phyloP scores from a whole-genome alignment of 1,140 invertebrate species.

The Metaphire vulgaris region DNA sequence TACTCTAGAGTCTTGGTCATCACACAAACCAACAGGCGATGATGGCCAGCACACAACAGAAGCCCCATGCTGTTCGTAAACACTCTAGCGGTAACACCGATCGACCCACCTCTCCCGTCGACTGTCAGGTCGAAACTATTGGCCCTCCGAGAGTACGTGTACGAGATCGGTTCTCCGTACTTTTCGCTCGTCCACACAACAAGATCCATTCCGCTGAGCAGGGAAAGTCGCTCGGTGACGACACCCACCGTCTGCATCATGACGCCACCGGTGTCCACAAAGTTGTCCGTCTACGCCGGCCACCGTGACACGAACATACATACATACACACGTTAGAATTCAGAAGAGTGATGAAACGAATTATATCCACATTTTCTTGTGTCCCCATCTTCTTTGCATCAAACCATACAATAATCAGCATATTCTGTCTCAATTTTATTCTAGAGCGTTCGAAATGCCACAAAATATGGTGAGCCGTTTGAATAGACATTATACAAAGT shows the following conservation, averaged over 20 bases:
- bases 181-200: slow-evolving; percentile 11
- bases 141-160: background rate
- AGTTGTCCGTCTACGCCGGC: slow-evolving; percentile 4
- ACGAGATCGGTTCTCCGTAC: slow-evolving; percentile 13
- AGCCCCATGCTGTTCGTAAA: background rate
- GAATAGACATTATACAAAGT: no score
- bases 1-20: background rate
- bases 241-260: background rate
- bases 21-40: background rate
- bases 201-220: background rate
- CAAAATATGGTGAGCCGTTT: no score
- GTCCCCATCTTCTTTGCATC: no score
- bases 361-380: no score
- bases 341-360: no score
- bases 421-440: no score
- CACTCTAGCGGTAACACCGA: background rate
- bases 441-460: no score
- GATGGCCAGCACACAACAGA: background rate
- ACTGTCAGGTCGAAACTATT: slow-evolving; percentile 18
- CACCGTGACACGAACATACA: no score
- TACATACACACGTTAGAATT: no score
- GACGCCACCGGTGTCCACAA: slow-evolving; percentile 10
- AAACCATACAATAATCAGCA: no score
- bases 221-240: background rate
- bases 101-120: slow-evolving; percentile 10